phyloP scores from a whole-genome alignment of 2,797 vertebrate genomes.

The Neoniphon sammara region DNA sequence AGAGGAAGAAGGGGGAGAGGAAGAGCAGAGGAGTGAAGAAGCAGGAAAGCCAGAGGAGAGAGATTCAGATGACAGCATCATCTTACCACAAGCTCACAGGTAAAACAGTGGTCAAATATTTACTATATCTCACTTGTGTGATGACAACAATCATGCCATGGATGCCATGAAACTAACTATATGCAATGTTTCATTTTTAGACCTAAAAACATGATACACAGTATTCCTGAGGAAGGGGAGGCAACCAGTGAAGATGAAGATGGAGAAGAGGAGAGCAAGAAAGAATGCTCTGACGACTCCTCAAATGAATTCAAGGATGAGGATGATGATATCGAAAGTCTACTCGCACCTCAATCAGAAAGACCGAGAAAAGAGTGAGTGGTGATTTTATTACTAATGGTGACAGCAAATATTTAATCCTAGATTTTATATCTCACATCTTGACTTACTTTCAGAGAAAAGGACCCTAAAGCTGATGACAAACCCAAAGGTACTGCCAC shows the following conservation, averaged over 20 bases:
- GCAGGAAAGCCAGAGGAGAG: constrained; percentile 39
- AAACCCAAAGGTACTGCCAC: constrained; percentile 67
- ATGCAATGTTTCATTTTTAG: constrained; percentile 31
- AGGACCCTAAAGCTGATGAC: constrained; percentile 22
- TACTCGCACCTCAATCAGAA: constrained; percentile 74
- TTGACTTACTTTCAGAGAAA: constrained; percentile 54
- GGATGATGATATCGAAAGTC: constrained; percentile 74
- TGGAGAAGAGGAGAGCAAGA: constrained; percentile 38
- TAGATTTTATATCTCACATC: not conserved
- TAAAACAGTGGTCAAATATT: not conserved
- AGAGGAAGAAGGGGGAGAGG: constrained; percentile 23
- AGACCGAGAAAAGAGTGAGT: constrained; percentile 65
- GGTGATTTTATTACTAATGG: not conserved
- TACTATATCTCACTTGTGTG: not conserved
- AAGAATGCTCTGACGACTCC: constrained; percentile 40
- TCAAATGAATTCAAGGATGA: constrained; percentile 59
- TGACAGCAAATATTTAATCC: not conserved
- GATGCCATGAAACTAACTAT: not conserved
- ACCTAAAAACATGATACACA: constrained; percentile 34
- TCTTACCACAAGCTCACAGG: constrained; percentile 69
- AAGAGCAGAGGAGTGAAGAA: constrained; percentile 19
- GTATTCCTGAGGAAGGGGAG: constrained; percentile 52
- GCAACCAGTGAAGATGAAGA: constrained; percentile 44
- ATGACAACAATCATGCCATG: not conserved
- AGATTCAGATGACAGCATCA: constrained; percentile 76